Percentiles rank a stretch among this genome's conserved stretches.
phyloP scores from a whole-genome alignment of 2,888 invertebrate species.

The Anoplius nigerrimus region DNA sequence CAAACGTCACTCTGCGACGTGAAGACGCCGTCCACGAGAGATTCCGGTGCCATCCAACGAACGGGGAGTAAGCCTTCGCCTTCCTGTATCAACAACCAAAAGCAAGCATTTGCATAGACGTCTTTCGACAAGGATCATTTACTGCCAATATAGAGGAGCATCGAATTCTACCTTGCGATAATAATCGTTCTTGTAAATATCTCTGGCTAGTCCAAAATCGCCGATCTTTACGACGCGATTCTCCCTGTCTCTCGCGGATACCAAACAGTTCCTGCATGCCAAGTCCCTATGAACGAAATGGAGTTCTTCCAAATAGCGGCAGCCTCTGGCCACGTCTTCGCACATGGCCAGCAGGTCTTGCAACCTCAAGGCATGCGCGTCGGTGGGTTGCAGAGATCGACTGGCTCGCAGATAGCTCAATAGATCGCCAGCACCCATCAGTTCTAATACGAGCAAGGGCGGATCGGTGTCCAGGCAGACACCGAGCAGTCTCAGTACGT shows the following conservation, averaged over 20 bases:
- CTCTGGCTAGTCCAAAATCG: conserved; percentile 97
- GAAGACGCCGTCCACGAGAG: conserved; percentile 95
- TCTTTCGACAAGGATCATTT: neutral
- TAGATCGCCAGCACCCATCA: conserved; percentile 98
- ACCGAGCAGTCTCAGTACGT: conserved; percentile 93
- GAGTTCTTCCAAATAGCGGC: conserved; percentile 96
- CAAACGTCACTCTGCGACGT: conserved; percentile 98
- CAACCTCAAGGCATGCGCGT: conserved; percentile 82
- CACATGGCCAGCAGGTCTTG: conserved; percentile 94
- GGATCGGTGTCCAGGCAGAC: conserved; percentile 96
- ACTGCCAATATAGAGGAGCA: too few species aligned
- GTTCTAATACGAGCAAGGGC: conserved; percentile 94
- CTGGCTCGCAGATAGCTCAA: conserved; percentile 91
- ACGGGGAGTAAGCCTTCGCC: conserved; percentile 90
- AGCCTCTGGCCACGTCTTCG: conserved; percentile 96
- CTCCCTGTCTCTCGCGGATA: conserved; percentile 83
- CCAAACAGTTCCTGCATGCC: conserved; percentile 96
- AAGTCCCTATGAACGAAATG: conserved; percentile 98
- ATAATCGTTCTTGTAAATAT: conserved; percentile 98
- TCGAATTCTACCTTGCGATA: conserved; percentile 91
- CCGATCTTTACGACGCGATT: conserved; percentile 94
- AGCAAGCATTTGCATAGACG: conserved; percentile 4
- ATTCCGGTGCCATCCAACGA: conserved; percentile 99
- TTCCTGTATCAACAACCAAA: conserved; percentile 55
- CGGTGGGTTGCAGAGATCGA: conserved; percentile 81